These are phyloP conservation scores for Eulemur macaco DNA, from an alignment of 2,113 vertebrate species.

Conservation along the genomic window DNA sequence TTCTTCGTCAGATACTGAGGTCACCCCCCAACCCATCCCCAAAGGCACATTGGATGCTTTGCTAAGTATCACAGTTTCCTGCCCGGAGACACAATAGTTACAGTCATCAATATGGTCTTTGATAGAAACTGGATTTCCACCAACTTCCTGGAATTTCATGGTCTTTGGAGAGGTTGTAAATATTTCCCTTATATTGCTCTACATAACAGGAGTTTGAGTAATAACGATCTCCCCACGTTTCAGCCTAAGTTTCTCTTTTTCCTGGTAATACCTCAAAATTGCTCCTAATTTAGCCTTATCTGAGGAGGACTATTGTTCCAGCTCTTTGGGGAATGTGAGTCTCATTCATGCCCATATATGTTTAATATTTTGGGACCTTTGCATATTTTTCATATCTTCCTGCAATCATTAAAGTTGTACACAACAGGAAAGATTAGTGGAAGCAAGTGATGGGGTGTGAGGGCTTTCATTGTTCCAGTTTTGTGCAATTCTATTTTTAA, in stretches of 20 bases:
- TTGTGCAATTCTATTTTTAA: neutral
- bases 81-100: neutral
- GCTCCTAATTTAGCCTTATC: neutral
- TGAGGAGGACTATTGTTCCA: neutral
- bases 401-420: neutral
- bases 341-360: neutral
- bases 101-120: neutral
- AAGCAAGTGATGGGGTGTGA: accelerated
- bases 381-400: neutral
- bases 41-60: neutral
- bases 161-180: neutral
- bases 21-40: neutral
- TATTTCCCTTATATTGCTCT: neutral
- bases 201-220: neutral
- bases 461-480: neutral
- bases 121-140: neutral
- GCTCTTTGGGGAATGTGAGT: neutral
- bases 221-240: neutral
- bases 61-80: neutral
- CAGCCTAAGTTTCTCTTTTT: neutral
- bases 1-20: neutral
- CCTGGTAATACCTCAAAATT: neutral
- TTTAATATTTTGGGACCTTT: neutral
- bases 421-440: neutral
- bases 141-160: neutral